Conservation (phyloP, 2,888 invertebrate species). For the Cosmia trapezina region DNA sequence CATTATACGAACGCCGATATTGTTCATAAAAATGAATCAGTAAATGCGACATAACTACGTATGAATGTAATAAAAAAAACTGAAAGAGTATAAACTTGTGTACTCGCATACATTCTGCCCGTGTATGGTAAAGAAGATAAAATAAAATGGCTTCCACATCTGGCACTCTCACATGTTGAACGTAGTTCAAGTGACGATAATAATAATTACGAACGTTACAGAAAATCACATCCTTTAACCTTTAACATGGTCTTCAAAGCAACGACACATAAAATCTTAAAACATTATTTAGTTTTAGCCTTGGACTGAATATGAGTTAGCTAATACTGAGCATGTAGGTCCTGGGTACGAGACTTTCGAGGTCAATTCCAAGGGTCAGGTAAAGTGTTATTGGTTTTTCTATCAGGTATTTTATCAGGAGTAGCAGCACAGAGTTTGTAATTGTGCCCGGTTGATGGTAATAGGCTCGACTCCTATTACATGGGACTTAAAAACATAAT, state of each 20-base stretch:
- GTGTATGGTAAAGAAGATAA: conserved; percentile 13
- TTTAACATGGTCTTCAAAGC: neutral
- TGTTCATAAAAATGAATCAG: conserved; percentile 30
- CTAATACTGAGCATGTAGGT: neutral
- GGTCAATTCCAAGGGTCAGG: neutral
- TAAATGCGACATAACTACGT: neutral
- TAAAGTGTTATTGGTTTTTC: neutral
- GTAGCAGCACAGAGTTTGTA: neutral
- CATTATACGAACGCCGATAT: conserved; percentile 25
- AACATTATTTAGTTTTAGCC: neutral
- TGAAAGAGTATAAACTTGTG: neutral
- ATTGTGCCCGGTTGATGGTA: too few species aligned
- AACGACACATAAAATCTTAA: neutral
- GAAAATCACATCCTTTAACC: conserved; percentile 6
- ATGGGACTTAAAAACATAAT: too few species aligned
- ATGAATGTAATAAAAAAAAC: conserved; percentile 7
- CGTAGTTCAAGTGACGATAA: neutral
- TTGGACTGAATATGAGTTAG: neutral
- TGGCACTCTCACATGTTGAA: neutral
- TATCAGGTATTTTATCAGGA: neutral
- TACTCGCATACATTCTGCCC: conserved; percentile 1
- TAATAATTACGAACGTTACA: conserved; percentile 13
- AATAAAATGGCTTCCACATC: conserved; percentile 7
- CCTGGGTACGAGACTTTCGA: neutral
- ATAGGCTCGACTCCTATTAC: too few species aligned